Conservation (phyloP, 2,797 vertebrate species). For the Epinephelus awoara region DNA sequence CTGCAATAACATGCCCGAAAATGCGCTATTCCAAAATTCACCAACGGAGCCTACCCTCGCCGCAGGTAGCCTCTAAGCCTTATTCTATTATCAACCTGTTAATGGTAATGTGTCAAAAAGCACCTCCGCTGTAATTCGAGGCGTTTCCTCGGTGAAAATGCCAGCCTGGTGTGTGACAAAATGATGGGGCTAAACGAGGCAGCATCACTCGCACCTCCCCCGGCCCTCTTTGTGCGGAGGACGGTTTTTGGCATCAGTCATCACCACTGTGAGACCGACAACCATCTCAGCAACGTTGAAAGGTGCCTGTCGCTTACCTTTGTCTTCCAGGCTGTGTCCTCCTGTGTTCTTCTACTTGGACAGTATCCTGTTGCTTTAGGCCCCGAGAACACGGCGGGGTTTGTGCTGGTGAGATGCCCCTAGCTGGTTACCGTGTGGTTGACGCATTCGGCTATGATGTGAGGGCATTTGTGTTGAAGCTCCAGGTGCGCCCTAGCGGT, state of each 20-base stretch:
- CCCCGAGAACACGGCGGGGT: constrained; percentile 65
- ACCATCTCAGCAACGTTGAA: constrained; percentile 8
- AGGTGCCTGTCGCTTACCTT: constrained; percentile 65
- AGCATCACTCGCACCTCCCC: constrained; percentile 71
- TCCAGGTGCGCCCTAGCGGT: constrained; percentile 70
- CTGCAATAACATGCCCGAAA: constrained; percentile 70
- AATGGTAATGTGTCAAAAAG: constrained; percentile 20
- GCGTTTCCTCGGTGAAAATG: constrained; percentile 75
- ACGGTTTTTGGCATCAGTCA: constrained; percentile 64
- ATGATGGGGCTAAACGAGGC: constrained; percentile 60
- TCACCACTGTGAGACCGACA: constrained; percentile 28
- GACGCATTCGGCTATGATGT: constrained; percentile 84
- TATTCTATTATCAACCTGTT: constrained; percentile 9
- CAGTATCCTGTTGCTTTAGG: constrained; percentile 74
- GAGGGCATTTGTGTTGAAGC: constrained; percentile 75
- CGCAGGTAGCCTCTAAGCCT: constrained; percentile 19
- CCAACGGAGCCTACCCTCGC: background rate
- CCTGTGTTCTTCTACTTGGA: constrained; percentile 23
- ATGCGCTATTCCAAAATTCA: constrained; percentile 71
- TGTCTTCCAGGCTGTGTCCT: constrained; percentile 39
- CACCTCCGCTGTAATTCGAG: constrained; percentile 57
- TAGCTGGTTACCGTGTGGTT: constrained; percentile 80
- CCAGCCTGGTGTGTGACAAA: constrained; percentile 65
- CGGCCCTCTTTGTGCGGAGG: constrained; percentile 79
- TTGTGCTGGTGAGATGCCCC: constrained; percentile 77